Evolutionary conservation across 2,888 invertebrate genomes (phyloP), one percentile per base, ranked within the genome.

Genomic region (Formica aserva): DNA sequence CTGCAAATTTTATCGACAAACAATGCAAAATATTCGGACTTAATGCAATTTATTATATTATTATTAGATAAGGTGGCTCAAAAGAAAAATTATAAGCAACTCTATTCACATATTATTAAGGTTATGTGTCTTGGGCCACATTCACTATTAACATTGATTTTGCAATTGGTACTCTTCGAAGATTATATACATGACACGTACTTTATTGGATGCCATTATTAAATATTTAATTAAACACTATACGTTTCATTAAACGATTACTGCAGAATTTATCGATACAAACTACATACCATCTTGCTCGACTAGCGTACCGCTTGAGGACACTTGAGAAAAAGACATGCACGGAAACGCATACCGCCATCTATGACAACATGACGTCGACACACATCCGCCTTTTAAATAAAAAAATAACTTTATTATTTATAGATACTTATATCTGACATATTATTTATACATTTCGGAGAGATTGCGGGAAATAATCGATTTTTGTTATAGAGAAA

Each of bases 231-330:
- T 74, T 1, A 55, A 85, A 45, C 35, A 65, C 45, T 55, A 41
- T 55, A 69, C 5, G 35, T 62, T 89, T 91, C 80, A 72, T 78
- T 66, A 22, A 26, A 74, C 5, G 94, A 94, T 94, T 93, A 87
- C 72, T 75, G 55, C 74, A 87, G 60, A 91, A 86, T 93, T 90
- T 80, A 74, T 75, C 88, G 94, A 94, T 94, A 87, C 84, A 71
- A 91, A 92, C 87, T 93, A 94, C 94, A 83, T 93, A 94, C 94
- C 94, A 94, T 94, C 89, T 92, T 93, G 88, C 76, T 87, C 83
- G 88, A 88, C 88, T 88, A 89, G 80, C 84, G 90, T 89, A 75
- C 60, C 86, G 45, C 72, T 76, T 82, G 55, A 48, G 52, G 74
- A 32, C 5, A 32, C 32, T 32, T 32, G 32, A 32, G 32, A 32